Evolutionary conservation across 2,113 vertebrate species (phyloP).

Genomic region (Melanotaenia duboulayi): DNA sequence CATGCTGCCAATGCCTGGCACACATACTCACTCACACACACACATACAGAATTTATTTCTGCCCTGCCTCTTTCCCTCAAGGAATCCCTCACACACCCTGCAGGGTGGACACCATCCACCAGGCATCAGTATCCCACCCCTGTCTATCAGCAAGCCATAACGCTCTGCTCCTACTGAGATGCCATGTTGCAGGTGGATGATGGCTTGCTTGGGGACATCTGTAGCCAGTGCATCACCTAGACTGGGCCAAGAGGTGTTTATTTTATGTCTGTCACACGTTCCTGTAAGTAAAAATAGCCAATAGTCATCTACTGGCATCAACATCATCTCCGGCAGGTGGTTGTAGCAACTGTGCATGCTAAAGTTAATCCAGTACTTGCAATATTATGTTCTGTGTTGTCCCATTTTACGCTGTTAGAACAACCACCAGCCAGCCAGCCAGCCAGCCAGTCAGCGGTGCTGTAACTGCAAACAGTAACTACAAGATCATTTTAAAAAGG

Average conservation of each 20-base stretch:
- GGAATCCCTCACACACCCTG: constrained; percentile 60
- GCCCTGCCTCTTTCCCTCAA: constrained; percentile 60
- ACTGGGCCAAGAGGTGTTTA: constrained; percentile 43
- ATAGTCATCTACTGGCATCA: constrained; percentile 31
- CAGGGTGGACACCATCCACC: constrained; percentile 58
- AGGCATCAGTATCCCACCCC: constrained; percentile 37
- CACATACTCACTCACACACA: constrained; percentile 65
- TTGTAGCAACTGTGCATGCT: neutral
- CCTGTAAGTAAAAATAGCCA: constrained; percentile 40
- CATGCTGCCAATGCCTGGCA: constrained; percentile 72
- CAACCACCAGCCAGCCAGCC: too few relatives aligned
- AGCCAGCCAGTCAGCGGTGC: too few relatives aligned
- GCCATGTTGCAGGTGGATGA: constrained; percentile 46
- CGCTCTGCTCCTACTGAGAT: constrained; percentile 37
- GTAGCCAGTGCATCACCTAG: constrained; percentile 22
- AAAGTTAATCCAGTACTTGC: neutral
- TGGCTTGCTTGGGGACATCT: neutral
- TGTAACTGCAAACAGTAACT: too few relatives aligned
- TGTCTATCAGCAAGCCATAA: constrained; percentile 16
- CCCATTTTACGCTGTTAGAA: too few relatives aligned
- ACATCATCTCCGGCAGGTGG: constrained; percentile 30
- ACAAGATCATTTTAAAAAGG: too few relatives aligned
- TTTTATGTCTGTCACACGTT: neutral
- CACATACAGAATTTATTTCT: constrained; percentile 46
- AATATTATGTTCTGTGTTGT: too few relatives aligned